Base-by-base conservation (phyloP, 2,888 invertebrate species). In the Eupithecia vulgata region DNA sequence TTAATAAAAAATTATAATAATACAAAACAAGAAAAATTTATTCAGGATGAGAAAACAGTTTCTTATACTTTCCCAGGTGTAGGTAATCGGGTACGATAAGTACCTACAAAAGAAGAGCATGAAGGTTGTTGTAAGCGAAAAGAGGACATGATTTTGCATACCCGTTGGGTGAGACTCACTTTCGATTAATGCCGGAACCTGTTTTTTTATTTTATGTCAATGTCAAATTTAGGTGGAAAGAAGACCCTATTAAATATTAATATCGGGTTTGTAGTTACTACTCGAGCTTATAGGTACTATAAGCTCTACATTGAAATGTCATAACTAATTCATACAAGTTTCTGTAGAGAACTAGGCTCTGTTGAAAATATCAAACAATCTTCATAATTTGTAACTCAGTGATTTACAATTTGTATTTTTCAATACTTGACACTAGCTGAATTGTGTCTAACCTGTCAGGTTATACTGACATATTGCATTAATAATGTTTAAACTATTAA, bases 121-220 rank as follows among this genome's bases (percentile, higher is more conserved):
- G 77, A 75, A 67, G 75, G 77, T 81, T 73, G 76, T 75, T 67
- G 48, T 74, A 61, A 66, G 67, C 71, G 48, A 61, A 73, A 72
- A 74, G 73, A 74, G 71, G 72, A 76, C 68, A 72, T 68, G 70
- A 72, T 81, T 86, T 85, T 81, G 81, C 84, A 84, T 84, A 87
- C 84, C 79, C 79, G 87, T 82, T 78, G 68, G 62, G 69, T 81
- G 78, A 86, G 85, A 83, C 83, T 88, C 84, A 88, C 89, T 91
- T 91, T 90, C 91, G 85, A 87, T 87, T 74, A 77, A 72, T 76
- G 85, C 85, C 81, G 76, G 83, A 89, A 91, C 90, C 86, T 85
- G 91, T 91, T 91, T 86, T 81, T 79, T 79, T 81, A 57, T 78
- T 89, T 89, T 90, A 90, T 90, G 91, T 90, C 91, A 92, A 91